Percentiles rank a stretch among this genome's conserved stretches.
Evolutionary conservation across 2,888 invertebrate species (phyloP).

Genomic region (Girardia tigrina): DNA sequence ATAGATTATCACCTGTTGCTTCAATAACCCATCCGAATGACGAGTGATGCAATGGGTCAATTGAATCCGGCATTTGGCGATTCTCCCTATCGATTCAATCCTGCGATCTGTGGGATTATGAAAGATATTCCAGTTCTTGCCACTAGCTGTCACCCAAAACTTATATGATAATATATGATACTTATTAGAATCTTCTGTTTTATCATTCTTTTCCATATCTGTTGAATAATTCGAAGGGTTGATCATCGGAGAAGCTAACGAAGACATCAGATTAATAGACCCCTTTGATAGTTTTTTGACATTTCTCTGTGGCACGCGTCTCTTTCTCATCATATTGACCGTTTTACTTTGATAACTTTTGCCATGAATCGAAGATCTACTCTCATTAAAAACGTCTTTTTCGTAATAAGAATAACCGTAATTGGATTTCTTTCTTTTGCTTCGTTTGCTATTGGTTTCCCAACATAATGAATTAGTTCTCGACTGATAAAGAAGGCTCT

Average conservation of each 20-base stretch:
- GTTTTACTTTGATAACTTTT: background rate
- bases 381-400: background rate
- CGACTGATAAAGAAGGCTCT: background rate
- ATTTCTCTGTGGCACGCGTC: background rate
- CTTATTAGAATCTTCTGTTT: background rate
- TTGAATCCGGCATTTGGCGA: slow-evolving; percentile 31
- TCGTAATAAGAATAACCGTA: background rate
- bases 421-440: background rate
- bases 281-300: background rate
- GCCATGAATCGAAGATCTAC: background rate
- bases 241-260: background rate
- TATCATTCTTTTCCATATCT: background rate
- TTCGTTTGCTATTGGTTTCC: background rate
- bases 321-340: background rate
- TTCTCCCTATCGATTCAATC: slow-evolving; percentile 35
- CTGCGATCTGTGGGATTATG: slow-evolving; percentile 35
- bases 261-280: too few species aligned
- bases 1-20: slow-evolving; percentile 24
- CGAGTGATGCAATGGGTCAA: slow-evolving; percentile 21
- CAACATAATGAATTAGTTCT: background rate
- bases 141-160: slow-evolving; percentile 31
- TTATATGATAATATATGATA: slow-evolving; percentile 26
- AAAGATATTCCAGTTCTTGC: slow-evolving; percentile 30
- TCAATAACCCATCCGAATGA: slow-evolving; percentile 1
- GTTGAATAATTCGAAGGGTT: background rate